These are phyloP conservation scores for Sisyra nigra DNA, from an alignment of 2,888 invertebrate species.

Conservation along the genomic window DNA sequence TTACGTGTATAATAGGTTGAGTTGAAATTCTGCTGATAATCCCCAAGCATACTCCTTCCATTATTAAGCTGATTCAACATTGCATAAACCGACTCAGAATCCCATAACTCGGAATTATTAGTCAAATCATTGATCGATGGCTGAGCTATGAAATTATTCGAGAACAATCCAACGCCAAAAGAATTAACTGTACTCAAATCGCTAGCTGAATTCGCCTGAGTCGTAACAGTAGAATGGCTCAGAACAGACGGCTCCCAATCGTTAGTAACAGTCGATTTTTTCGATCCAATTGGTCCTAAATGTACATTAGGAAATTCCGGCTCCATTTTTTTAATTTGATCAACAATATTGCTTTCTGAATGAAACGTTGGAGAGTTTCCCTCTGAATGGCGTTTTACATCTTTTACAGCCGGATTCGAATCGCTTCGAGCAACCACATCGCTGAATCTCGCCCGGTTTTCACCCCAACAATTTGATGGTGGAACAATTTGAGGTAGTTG, in stretches of 20 bases:
- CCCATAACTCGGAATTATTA: neutral
- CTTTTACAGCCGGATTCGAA: conserved; percentile 19
- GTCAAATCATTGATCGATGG: neutral
- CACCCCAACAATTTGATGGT: conserved; percentile 30
- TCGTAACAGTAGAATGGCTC: neutral
- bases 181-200: neutral
- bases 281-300: conserved; percentile 30
- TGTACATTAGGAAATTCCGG: conserved; percentile 18
- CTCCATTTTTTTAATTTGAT: neutral
- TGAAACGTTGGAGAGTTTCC: conserved; percentile 10
- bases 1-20: neutral
- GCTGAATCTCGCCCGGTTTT: conserved; percentile 38
- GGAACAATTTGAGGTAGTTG: conserved; percentile 20
- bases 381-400: conserved; percentile 7
- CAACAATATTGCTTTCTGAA: conserved; percentile 12
- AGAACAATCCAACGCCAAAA: conserved; percentile 20
- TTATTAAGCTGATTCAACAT: conserved; percentile 6
- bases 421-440: conserved; percentile 40
- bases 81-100: neutral
- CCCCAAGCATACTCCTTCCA: conserved; percentile 5
- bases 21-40: neutral
- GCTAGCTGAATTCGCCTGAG: conserved; percentile 11
- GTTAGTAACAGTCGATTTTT: conserved; percentile 18
- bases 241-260: conserved; percentile 13
- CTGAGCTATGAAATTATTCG: conserved; percentile 16